Evolutionary conservation across 1,140 invertebrate species (phyloP).

Genomic region (Drosophila biarmipes): DNA sequence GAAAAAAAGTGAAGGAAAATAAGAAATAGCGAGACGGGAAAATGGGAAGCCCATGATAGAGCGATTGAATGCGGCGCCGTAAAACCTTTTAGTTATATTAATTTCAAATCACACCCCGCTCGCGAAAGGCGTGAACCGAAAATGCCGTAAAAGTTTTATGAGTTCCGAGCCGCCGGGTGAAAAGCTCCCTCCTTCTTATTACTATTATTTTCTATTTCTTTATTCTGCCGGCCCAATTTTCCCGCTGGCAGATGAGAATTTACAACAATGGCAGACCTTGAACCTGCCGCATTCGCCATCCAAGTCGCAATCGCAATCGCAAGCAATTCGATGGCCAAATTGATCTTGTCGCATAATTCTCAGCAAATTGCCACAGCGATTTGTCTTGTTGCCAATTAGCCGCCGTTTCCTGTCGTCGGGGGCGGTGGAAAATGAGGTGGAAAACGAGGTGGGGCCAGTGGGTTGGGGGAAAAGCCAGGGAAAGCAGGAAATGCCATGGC

Average conservation of each 20-base stretch:
- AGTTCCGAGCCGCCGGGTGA: not conserved
- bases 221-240: not conserved
- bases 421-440: slow-evolving; percentile 12
- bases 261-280: slow-evolving; percentile 64
- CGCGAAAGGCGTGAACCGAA: slow-evolving; percentile 59
- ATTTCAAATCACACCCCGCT: slow-evolving; percentile 67
- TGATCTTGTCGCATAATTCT: slow-evolving; percentile 80
- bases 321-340: slow-evolving; percentile 55
- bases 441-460: slow-evolving; percentile 1
- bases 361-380: slow-evolving; percentile 72
- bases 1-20: not conserved
- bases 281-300: slow-evolving; percentile 45
- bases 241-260: slow-evolving; percentile 10
- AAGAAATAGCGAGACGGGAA: slow-evolving; percentile 16
- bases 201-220: not conserved
- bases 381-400: slow-evolving; percentile 81
- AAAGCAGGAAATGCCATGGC: slow-evolving; percentile 20
- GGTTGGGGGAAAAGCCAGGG: not conserved
- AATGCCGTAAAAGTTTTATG: slow-evolving; percentile 64
- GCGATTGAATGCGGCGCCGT: slow-evolving; percentile 46
- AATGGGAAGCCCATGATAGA: slow-evolving; percentile 14
- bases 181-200: slow-evolving; percentile 3
- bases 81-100: slow-evolving; percentile 82
- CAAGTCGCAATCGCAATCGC: slow-evolving; percentile 14
- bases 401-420: slow-evolving; percentile 29